phyloP scores from a whole-genome alignment of 2,113 vertebrate species.

The Oncorhynchus gorbuscha region DNA sequence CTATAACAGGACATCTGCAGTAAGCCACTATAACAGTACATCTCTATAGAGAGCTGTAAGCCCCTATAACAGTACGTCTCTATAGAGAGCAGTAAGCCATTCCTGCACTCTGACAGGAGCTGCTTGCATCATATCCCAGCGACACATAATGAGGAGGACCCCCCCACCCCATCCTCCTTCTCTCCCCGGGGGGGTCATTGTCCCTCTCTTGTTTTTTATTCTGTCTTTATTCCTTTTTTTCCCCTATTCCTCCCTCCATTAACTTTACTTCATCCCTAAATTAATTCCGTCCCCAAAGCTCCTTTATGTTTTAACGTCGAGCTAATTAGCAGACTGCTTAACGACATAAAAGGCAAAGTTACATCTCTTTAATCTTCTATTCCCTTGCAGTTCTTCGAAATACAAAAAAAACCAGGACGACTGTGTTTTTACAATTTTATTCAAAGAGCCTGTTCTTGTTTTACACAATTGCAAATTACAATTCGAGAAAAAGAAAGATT shows the following conservation, averaged over 20 bases:
- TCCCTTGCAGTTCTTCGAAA: constrained; percentile 45
- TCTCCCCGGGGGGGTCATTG: constrained; percentile 36
- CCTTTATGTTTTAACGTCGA: constrained; percentile 15
- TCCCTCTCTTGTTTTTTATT: constrained; percentile 27
- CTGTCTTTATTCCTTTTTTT: constrained; percentile 18
- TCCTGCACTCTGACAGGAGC: constrained; percentile 8
- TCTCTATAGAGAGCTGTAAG: too few relatives aligned
- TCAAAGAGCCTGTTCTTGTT: not conserved
- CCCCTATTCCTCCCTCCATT: constrained; percentile 33
- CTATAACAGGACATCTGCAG: too few relatives aligned
- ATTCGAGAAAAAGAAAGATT: not conserved
- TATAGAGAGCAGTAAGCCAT: too few relatives aligned
- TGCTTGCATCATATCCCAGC: constrained; percentile 48
- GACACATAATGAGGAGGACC: constrained; percentile 38
- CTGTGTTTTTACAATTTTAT: not conserved
- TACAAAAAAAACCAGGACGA: constrained; percentile 12
- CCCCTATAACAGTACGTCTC: too few relatives aligned
- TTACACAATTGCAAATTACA: constrained; percentile 21
- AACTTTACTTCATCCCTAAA: constrained; percentile 39
- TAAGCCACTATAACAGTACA: too few relatives aligned
- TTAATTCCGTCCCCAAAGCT: constrained; percentile 36
- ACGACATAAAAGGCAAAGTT: constrained; percentile 47
- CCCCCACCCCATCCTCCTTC: not conserved
- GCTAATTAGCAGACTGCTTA: constrained; percentile 56
- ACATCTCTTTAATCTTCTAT: constrained; percentile 45